Conservation (phyloP, 1,140 invertebrate genomes). For the Achatina immaculata region DNA sequence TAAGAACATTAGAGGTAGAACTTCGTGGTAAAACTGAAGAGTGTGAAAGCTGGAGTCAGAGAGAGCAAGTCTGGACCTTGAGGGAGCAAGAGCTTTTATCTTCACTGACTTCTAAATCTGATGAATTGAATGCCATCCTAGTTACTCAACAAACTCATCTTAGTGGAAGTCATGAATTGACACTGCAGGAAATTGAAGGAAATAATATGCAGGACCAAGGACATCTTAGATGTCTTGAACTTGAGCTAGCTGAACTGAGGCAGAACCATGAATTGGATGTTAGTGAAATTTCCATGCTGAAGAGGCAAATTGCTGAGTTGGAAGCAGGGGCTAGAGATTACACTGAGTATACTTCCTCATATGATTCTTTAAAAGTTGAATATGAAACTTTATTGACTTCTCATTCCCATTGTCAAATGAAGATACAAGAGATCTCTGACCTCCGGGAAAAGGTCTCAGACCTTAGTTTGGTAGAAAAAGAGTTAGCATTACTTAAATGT, state of each 20-base stretch:
- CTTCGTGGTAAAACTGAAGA: neutral
- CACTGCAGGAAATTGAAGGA: neutral
- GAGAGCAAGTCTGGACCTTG: neutral
- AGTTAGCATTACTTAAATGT: neutral
- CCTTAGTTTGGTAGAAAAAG: neutral
- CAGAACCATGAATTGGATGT: neutral
- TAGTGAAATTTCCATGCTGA: neutral
- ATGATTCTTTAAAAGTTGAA: neutral
- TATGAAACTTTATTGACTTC: neutral
- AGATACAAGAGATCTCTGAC: slow-evolving; percentile 3
- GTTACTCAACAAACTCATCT: neutral
- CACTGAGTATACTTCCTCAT: neutral
- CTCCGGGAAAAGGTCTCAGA: neutral
- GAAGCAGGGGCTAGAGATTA: neutral
- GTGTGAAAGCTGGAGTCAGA: neutral
- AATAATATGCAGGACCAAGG: neutral
- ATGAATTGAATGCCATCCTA: neutral
- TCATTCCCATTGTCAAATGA: slow-evolving; percentile 4
- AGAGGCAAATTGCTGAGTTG: neutral
- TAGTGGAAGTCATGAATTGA: neutral
- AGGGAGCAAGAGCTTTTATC: slow-evolving; percentile 6
- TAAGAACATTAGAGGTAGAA: neutral
- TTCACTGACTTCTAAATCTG: neutral
- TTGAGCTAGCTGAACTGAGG: slow-evolving; percentile 18
- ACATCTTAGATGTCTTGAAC: neutral